Evolutionary conservation across 2,113 vertebrate species (phyloP).

Genomic region (Penelope pileata): DNA sequence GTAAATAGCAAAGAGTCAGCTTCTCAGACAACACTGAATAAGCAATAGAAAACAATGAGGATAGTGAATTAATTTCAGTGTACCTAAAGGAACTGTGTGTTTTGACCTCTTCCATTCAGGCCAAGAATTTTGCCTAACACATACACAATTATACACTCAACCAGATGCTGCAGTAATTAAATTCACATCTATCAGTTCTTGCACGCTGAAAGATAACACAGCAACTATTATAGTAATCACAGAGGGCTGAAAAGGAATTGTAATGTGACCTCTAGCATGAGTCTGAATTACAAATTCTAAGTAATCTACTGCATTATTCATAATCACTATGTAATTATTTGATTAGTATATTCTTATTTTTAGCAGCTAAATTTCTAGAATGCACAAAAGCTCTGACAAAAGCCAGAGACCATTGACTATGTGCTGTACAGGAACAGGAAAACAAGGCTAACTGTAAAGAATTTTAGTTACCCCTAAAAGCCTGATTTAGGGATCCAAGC

Average conservation of each 20-base stretch:
- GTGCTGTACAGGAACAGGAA: background rate
- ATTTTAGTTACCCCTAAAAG: background rate
- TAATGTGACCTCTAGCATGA: background rate
- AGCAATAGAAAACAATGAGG: background rate
- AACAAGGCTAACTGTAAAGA: background rate
- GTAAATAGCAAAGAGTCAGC: background rate
- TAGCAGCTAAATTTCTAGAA: background rate
- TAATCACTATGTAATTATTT: background rate
- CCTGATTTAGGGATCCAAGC: background rate
- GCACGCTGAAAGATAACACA: background rate
- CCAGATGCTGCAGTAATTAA: background rate
- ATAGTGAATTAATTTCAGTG: background rate
- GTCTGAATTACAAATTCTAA: background rate
- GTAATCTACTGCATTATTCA: background rate
- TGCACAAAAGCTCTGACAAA: background rate
- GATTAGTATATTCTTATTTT: background rate
- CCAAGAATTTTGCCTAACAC: background rate
- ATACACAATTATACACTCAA: background rate
- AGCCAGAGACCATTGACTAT: background rate
- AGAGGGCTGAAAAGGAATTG: background rate
- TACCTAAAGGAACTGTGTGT: background rate
- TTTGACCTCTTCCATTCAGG: background rate
- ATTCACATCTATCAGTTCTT: background rate
- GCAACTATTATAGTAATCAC: background rate
- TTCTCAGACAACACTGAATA: background rate